A percentile compares a stretch with the other conserved stretches of the same genome.
Evolutionary conservation across 2,797 vertebrate species (phyloP).

Genomic region (Myoxocephalus aenaeus): DNA sequence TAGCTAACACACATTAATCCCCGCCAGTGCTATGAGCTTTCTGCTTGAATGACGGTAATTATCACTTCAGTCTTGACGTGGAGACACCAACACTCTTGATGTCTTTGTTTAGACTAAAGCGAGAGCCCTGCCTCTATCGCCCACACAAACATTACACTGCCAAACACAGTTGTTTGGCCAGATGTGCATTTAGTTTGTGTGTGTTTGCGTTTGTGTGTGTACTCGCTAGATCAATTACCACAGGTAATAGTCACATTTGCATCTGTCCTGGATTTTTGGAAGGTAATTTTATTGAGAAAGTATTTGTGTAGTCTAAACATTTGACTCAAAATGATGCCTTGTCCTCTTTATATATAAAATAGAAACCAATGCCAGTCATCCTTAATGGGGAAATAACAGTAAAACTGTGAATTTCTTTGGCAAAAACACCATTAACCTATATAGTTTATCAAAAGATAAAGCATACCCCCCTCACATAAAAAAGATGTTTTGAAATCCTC

Average conservation of each 20-base stretch:
- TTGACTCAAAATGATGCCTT: not conserved
- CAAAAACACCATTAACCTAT: not conserved
- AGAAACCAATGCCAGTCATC: not conserved
- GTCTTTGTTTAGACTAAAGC: conserved; percentile 69
- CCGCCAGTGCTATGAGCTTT: conserved; percentile 66
- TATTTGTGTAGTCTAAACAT: not conserved
- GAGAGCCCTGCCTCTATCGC: conserved; percentile 39
- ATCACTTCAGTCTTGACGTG: conserved; percentile 67
- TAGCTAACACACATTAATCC: conserved; percentile 63
- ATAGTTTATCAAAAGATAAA: not conserved
- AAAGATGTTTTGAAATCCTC: not conserved
- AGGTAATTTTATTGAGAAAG: not conserved
- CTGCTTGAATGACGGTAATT: conserved; percentile 77
- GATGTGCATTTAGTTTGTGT: conserved; percentile 1
- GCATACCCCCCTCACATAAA: not conserved
- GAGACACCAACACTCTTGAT: conserved; percentile 66
- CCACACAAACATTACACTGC: conserved; percentile 30
- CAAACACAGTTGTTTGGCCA: conserved; percentile 3
- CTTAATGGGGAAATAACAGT: not conserved
- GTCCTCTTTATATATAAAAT: not conserved
- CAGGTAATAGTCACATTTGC: not conserved
- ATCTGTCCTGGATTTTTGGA: not conserved
- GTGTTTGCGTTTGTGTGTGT: not conserved
- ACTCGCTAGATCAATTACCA: conserved; percentile 9
- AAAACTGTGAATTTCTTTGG: not conserved